phyloP scores from a whole-genome alignment of 2,888 invertebrate species.

The Prosopocoilus inquinatus region DNA sequence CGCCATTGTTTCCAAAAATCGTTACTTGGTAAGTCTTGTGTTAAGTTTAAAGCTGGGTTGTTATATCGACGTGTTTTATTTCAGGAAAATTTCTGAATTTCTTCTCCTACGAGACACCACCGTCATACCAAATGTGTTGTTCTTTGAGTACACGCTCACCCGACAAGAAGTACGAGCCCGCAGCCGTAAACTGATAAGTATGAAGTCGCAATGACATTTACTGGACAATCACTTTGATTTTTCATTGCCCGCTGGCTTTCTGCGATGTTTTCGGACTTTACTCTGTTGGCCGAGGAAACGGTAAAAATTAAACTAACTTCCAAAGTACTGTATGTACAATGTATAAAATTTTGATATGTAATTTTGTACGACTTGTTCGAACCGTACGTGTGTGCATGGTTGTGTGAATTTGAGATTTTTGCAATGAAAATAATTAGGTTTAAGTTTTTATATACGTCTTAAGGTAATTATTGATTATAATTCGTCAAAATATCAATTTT shows the following conservation, averaged over 20 bases:
- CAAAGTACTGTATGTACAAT: background rate
- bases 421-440: too few relatives aligned
- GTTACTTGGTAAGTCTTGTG: slow-evolving; percentile 73
- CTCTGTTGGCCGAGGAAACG: slow-evolving; percentile 53
- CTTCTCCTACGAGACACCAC: slow-evolving; percentile 85
- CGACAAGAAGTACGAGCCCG: slow-evolving; percentile 79
- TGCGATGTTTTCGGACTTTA: slow-evolving; percentile 41
- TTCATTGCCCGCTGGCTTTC: slow-evolving; percentile 35
- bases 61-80: slow-evolving; percentile 9
- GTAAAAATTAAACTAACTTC: slow-evolving; percentile 28
- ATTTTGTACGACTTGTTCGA: background rate
- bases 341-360: slow-evolving; percentile 2
- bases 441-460: too few relatives aligned
- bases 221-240: slow-evolving; percentile 49
- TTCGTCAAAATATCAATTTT: too few relatives aligned
- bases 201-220: slow-evolving; percentile 81
- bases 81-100: slow-evolving; percentile 82
- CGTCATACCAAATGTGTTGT: slow-evolving; percentile 85
- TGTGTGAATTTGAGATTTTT: too few relatives aligned
- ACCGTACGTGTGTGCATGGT: too few relatives aligned
- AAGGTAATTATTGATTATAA: too few relatives aligned
- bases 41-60: too few relatives aligned
- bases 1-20: slow-evolving; percentile 81
- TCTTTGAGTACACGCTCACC: slow-evolving; percentile 91
- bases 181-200: slow-evolving; percentile 74